Conservation (phyloP, 2,113 vertebrate species). For the Solea solea region DNA sequence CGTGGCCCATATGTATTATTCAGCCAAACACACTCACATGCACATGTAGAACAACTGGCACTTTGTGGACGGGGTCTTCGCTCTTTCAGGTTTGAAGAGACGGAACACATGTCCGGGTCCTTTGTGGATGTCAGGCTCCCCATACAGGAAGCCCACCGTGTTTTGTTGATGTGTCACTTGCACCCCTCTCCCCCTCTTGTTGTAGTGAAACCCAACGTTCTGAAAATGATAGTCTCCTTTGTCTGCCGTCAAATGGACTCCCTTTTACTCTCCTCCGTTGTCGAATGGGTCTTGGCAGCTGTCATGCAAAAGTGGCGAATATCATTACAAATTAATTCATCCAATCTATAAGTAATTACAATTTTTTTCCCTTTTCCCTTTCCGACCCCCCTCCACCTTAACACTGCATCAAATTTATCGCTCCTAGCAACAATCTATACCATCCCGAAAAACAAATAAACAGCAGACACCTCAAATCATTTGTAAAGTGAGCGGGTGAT, state of each 20-base stretch:
- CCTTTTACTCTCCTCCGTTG: constrained; percentile 75
- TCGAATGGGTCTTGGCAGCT: constrained; percentile 86
- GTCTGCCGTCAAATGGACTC: constrained; percentile 85
- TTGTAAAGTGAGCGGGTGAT: constrained; percentile 83
- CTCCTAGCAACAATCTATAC: constrained; percentile 86
- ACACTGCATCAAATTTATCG: constrained; percentile 79
- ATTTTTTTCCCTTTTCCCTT: constrained; percentile 69
- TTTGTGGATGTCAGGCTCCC: constrained; percentile 81
- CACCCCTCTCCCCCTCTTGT: constrained; percentile 82
- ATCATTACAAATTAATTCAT: constrained; percentile 90
- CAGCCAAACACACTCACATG: constrained; percentile 31
- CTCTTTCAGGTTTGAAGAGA: constrained; percentile 69
- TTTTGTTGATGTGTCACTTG: constrained; percentile 92
- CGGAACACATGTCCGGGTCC: constrained; percentile 86
- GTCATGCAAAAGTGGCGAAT: constrained; percentile 86
- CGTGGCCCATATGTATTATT: constrained; percentile 28
- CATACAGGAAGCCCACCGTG: constrained; percentile 83
- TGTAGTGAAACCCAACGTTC: constrained; percentile 82
- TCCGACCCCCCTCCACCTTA: constrained; percentile 51
- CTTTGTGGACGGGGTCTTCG: constrained; percentile 39
- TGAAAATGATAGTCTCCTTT: constrained; percentile 86
- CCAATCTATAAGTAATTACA: constrained; percentile 87
- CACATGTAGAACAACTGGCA: constrained; percentile 54
- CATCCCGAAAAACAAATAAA: constrained; percentile 87
- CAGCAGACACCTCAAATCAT: constrained; percentile 83